These are phyloP conservation scores for Pomacea canaliculata DNA, from an alignment of 2,888 invertebrate species.

Conservation along the genomic window DNA sequence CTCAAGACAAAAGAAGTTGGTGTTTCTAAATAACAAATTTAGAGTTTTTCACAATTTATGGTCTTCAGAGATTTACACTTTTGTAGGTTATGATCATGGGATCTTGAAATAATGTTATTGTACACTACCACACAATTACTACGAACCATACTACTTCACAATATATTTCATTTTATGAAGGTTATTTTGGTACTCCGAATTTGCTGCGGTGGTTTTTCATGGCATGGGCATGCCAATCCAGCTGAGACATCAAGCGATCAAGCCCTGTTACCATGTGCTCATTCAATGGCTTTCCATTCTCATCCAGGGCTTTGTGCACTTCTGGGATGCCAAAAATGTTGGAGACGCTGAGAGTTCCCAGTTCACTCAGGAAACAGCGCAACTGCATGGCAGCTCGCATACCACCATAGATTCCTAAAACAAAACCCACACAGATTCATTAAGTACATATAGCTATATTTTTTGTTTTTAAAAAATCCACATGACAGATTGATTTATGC, in stretches of 20 bases:
- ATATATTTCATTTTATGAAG: neutral
- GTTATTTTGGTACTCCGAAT: constrained; percentile 28
- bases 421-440: neutral
- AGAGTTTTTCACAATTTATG: too few relatives aligned
- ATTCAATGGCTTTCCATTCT: constrained; percentile 59
- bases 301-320: constrained; percentile 62
- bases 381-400: constrained; percentile 67
- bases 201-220: constrained; percentile 56
- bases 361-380: constrained; percentile 63
- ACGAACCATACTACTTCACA: too few relatives aligned
- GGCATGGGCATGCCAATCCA: constrained; percentile 69
- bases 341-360: constrained; percentile 69
- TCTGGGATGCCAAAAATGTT: constrained; percentile 66
- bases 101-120: too few relatives aligned
- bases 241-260: constrained; percentile 62
- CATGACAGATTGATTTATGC: too few relatives aligned
- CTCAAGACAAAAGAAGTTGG: too few relatives aligned
- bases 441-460: too few relatives aligned
- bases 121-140: too few relatives aligned
- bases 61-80: too few relatives aligned
- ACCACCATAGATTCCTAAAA: constrained; percentile 67
- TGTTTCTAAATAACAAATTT: too few relatives aligned
- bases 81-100: too few relatives aligned
- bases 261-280: constrained; percentile 55
- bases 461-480: too few relatives aligned